phyloP scores from a whole-genome alignment of 1,140 invertebrate genomes.

The Pinna nobilis region DNA sequence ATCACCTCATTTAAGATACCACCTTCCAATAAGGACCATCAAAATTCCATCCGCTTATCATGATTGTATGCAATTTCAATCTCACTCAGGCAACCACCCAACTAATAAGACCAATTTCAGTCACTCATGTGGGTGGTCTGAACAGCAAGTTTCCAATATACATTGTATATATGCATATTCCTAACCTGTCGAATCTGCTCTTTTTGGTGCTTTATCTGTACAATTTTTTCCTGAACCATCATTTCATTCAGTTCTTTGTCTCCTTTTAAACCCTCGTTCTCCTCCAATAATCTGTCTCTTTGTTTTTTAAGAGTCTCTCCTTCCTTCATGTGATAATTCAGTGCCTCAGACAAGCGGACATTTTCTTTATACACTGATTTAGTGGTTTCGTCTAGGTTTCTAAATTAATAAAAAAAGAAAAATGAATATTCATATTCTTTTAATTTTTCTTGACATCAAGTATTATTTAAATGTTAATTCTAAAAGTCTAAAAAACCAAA shows the following conservation, averaged over 20 bases:
- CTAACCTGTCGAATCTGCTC: constrained; percentile 69
- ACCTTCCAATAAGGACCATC: too few species aligned
- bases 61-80: too few species aligned
- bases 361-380: constrained; percentile 75
- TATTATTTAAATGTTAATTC: too few species aligned
- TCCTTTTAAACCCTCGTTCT: constrained; percentile 63
- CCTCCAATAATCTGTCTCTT: constrained; percentile 59
- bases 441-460: too few species aligned
- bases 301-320: constrained; percentile 68
- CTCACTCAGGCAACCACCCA: too few species aligned
- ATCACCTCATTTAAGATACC: too few species aligned
- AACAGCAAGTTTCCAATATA: too few species aligned
- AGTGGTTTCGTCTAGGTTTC: constrained; percentile 74
- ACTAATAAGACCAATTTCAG: too few species aligned
- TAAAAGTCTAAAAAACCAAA: too few species aligned
- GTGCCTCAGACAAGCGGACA: constrained; percentile 69
- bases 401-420: constrained; percentile 31
- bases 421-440: neutral
- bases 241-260: constrained; percentile 69
- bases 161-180: neutral
- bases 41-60: too few species aligned
- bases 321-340: constrained; percentile 72
- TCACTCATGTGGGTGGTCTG: too few species aligned
- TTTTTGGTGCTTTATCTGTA: constrained; percentile 66
- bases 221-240: constrained; percentile 72